Base-by-base conservation (phyloP, 1,140 invertebrate species). In the Papilio xuthus region DNA sequence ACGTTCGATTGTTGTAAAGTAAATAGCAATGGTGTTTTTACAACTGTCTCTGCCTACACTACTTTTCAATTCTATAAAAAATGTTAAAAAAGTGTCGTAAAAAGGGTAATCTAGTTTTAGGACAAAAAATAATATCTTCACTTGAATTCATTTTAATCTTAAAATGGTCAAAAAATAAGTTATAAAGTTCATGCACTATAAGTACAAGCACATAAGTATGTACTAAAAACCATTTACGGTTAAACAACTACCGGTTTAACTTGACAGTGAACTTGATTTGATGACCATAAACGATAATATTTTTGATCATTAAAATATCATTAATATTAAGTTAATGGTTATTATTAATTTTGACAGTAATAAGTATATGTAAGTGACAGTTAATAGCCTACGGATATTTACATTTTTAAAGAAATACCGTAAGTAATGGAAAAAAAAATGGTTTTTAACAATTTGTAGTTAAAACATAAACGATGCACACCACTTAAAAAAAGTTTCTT, bases 181-280 rank as follows among this genome's bases (percentile, higher is more conserved):
- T 53, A n/a, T 0, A 53, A 53, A 60, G 56, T 60, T 60, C 20
- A 60, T 60, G 56, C 56, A 60, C 4, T 9, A 60, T 26, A 60
- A 56, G 13, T 37, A 37, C 32, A 37, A 37, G 7, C 32, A 37
- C 32, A 37, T 18, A 47, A 6, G 44, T 60, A 60, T 20, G 18
- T 18, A 74, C 44, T 37, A 53, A 50, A 50, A 74, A 13, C 23
- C 9, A 26, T 53, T 28, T 50, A 44, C 47, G 9, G 12, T 44
- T 74, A 74, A 74, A 23, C 15, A 53, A 74, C 72, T 74, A 74
- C 72, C 72, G 72, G 72, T 74, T 74, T 74, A 50, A 50, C 42
- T 37, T 50, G 72, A 74, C 72, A 74, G 44, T 74, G 72, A 74
- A 74, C 72, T 74, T 74, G 72, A 74, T 47, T 74, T 74, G 72